Percentiles rank a stretch among this genome's conserved stretches.
phyloP scores from a whole-genome alignment of 2,797 vertebrate species.

The Hipposideros larvatus region DNA sequence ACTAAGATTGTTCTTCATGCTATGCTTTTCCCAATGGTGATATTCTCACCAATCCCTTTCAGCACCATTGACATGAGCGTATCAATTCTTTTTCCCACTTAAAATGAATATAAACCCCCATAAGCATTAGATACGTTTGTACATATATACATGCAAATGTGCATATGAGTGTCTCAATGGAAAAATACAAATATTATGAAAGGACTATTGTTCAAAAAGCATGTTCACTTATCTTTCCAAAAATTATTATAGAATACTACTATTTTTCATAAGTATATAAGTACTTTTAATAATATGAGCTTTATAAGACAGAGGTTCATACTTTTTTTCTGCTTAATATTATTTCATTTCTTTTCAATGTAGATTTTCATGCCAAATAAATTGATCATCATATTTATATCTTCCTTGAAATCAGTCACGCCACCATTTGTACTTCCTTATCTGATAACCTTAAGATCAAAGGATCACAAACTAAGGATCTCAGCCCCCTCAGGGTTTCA shows the following conservation, averaged over 20 bases:
- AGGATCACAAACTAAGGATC: slow-evolving; percentile 44
- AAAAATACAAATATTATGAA: neutral
- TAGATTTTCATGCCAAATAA: neutral
- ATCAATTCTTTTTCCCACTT: neutral
- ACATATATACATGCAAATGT: neutral
- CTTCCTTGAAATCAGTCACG: neutral
- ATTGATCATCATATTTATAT: neutral
- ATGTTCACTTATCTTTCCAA: neutral
- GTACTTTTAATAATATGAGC: slow-evolving; percentile 50
- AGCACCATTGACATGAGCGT: neutral
- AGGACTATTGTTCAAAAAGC: neutral
- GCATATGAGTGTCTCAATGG: neutral
- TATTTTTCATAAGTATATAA: slow-evolving; percentile 21
- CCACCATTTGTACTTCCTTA: neutral
- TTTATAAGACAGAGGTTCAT: slow-evolving; percentile 17
- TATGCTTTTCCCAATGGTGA: neutral
- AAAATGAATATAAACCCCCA: neutral
- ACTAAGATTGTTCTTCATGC: neutral
- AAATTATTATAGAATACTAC: neutral
- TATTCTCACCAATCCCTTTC: neutral
- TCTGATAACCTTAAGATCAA: slow-evolving; percentile 20
- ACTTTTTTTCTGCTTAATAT: neutral
- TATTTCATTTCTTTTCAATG: neutral
- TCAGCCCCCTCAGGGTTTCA: neutral
- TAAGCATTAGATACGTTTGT: neutral